These are phyloP conservation scores for Sarcophaga rosellei DNA, from an alignment of 2,888 invertebrate species.

Conservation along the genomic window DNA sequence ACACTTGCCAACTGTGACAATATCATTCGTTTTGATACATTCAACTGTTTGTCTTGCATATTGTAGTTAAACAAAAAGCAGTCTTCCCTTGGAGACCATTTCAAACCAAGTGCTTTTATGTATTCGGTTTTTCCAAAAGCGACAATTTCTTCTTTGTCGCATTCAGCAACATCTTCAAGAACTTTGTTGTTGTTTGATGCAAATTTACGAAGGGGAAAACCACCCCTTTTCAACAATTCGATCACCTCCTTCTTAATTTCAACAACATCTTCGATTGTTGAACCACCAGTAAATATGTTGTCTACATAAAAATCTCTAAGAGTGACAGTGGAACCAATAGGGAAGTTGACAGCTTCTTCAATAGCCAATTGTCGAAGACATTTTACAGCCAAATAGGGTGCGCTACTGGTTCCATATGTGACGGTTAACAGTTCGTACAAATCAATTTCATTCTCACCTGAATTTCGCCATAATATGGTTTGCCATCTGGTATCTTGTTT, in stretches of 20 bases:
- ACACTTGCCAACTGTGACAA: slow-evolving; percentile 9
- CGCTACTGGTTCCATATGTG: slow-evolving; percentile 39
- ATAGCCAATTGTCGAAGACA: slow-evolving; percentile 18
- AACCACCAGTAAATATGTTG: slow-evolving; percentile 64
- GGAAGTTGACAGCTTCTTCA: slow-evolving; percentile 14
- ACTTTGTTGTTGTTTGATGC: slow-evolving; percentile 45
- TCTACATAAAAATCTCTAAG: slow-evolving; percentile 68
- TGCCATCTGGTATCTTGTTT: slow-evolving; percentile 36
- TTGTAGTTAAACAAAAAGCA: slow-evolving; percentile 35
- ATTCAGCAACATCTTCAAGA: slow-evolving; percentile 32
- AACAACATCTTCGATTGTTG: slow-evolving; percentile 42
- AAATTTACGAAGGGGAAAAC: slow-evolving; percentile 66
- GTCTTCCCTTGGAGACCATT: slow-evolving; percentile 37
- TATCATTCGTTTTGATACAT: slow-evolving; percentile 21
- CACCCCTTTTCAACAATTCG: slow-evolving; percentile 37
- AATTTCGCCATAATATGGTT: slow-evolving; percentile 36
- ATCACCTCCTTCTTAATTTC: slow-evolving; percentile 53
- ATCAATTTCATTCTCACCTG: not conserved
- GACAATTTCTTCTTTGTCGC: slow-evolving; percentile 13
- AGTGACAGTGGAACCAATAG: slow-evolving; percentile 59
- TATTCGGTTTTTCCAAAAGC: slow-evolving; percentile 4
- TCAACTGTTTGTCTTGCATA: not conserved
- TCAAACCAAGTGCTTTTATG: slow-evolving; percentile 42
- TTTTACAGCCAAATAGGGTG: slow-evolving; percentile 13
- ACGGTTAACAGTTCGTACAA: slow-evolving; percentile 29